These are phyloP conservation scores for Phataginus tetradactyla DNA, from an alignment of 2,797 vertebrate genomes.

Conservation along the genomic window DNA sequence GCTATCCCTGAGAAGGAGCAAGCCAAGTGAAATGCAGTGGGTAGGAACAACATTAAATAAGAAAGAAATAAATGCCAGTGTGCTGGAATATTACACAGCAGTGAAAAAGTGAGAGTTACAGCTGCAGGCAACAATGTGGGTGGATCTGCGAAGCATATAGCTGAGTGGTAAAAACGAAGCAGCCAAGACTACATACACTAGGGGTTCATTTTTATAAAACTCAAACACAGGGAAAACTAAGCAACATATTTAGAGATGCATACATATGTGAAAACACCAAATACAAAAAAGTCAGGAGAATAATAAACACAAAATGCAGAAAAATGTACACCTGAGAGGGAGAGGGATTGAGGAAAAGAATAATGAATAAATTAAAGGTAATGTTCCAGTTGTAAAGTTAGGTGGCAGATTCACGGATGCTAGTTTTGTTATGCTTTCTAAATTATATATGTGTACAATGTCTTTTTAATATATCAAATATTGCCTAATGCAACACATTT, in stretches of 20 bases:
- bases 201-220: background rate
- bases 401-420: background rate
- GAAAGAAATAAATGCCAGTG: rapidly evolving
- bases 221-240: background rate
- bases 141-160: background rate
- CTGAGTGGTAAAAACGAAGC: background rate
- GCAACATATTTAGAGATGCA: background rate
- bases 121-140: rapidly evolving
- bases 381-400: background rate
- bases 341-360: background rate
- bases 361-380: background rate
- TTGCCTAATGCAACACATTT: background rate
- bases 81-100: background rate
- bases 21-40: background rate
- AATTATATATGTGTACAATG: background rate
- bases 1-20: background rate
- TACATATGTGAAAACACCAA: background rate
- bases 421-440: background rate
- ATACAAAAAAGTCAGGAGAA: background rate
- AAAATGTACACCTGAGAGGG: background rate
- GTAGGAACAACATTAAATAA: background rate
- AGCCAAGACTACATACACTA: background rate
- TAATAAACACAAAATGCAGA: background rate
- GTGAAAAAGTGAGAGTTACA: background rate
- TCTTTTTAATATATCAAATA: background rate